Percentiles rank a stretch among this genome's conserved stretches.
These are phyloP conservation scores for Rallus crepitans DNA, from an alignment of 2,797 vertebrate species.

Conservation along the genomic window DNA sequence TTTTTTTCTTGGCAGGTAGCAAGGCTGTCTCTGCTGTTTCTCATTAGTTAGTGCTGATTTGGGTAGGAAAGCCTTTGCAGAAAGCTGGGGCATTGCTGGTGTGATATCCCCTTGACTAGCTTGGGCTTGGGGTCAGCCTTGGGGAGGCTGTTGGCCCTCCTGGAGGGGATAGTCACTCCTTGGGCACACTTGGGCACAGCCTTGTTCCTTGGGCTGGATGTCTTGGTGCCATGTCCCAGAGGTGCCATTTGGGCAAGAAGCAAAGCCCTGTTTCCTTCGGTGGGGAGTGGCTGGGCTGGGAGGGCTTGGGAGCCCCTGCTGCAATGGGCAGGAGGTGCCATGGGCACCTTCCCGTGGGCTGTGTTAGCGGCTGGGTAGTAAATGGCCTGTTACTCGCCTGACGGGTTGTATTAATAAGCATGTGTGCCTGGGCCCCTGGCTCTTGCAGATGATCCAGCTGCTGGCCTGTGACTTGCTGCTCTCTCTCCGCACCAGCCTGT, in stretches of 20 bases:
- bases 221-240: rapidly evolving
- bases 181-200: too few species aligned
- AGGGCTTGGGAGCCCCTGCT: background rate
- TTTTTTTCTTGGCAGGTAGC: background rate
- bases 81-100: background rate
- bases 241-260: background rate
- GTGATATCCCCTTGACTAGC: background rate
- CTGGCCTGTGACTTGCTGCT: constrained; percentile 94
- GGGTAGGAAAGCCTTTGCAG: background rate
- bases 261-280: background rate
- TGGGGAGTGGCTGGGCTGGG: rapidly evolving
- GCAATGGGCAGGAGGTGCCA: background rate
- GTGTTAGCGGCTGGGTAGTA: background rate
- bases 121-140: background rate
- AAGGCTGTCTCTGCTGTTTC: background rate
- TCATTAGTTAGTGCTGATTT: background rate
- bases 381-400: background rate
- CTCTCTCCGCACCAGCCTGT: constrained; percentile 92
- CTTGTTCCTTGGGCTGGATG: background rate
- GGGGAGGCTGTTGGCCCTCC: background rate
- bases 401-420: background rate
- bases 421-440: background rate
- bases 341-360: rapidly evolving
- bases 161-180: background rate
- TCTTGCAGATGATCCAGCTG: constrained; percentile 90